Base-by-base conservation (phyloP, 2,888 invertebrate species). In the Spialia ferax region DNA sequence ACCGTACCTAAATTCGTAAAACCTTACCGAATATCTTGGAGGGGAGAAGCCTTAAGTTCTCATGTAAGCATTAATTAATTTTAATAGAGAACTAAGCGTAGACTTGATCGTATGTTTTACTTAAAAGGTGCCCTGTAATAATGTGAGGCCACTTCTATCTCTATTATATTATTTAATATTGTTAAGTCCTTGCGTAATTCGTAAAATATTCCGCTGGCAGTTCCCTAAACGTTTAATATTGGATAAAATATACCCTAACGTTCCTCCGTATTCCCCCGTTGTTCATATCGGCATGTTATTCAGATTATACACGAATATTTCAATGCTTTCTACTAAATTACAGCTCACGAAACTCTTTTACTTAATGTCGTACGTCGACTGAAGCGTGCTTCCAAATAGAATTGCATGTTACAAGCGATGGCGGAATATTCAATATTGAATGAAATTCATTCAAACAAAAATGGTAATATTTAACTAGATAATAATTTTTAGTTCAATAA, bases 291-390 rank as follows among this genome's bases (percentile, higher is more conserved):
- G 89, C 92, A 93, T 93, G 93, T 93, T 93, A 93, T 93, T 92
- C 90, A 91, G 91, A 93, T 92, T 93, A 93, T 89, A 93, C 93
- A 93, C 91, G 93, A 93, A 93, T 92, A 92, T 92, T 93, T 93
- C 93, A 92, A 93, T 92, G 93, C 93, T 93, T 91, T 93, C 91
- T 93, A 92, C 91, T 91, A 93, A 93, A 93, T 93, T 93, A 93
- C 90, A 89, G 87, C 87, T 85, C 88, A 91, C 90, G 91, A 82
- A 88, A 89, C 86, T 89, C 88, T 91, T 91, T 90, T 88, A 87
- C 87, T 88, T 88, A 88, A 88, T 85, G 86, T 85, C 82, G 82
- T 83, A 79, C 80, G 78, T 82, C 76, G 84, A 76, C 75, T 78
- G 78, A 74, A 84, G 79, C 81, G 78, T 80, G 78, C 79, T 70